Evolutionary conservation across 2,113 vertebrate genomes (phyloP).

Genomic region (Pampusana beccarii): DNA sequence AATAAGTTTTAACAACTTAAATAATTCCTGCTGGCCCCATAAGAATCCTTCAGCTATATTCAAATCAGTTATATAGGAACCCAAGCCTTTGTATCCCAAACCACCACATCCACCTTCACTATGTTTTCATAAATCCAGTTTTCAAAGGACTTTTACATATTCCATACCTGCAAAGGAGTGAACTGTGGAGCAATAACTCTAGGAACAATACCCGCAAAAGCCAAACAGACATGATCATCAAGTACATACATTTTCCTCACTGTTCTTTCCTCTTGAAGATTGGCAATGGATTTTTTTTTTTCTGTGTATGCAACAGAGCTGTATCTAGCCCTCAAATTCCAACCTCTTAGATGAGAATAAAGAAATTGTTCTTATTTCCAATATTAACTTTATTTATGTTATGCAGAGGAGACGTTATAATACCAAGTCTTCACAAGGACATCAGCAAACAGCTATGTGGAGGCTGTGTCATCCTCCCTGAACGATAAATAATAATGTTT

Average conservation of each 20-base stretch:
- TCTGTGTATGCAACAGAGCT: conserved; percentile 83
- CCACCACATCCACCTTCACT: background rate
- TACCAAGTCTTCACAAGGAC: background rate
- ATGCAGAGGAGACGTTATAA: background rate
- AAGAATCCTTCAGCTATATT: background rate
- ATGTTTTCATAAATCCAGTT: background rate
- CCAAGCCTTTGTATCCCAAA: background rate
- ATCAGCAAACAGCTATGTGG: background rate
- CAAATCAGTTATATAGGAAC: background rate
- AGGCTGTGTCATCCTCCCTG: background rate
- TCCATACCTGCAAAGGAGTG: background rate
- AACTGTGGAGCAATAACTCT: background rate
- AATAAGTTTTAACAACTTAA: background rate
- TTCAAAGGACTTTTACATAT: background rate
- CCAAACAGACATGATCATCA: conserved; percentile 86
- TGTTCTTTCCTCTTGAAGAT: conserved; percentile 86
- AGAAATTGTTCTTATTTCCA: background rate
- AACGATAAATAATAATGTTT: background rate
- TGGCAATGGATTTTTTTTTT: conserved; percentile 77
- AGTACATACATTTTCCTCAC: conserved; percentile 83
- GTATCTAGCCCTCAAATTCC: conserved; percentile 86
- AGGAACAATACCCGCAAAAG: conserved; percentile 79
- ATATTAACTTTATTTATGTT: background rate
- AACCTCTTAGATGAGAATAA: conserved; percentile 64
- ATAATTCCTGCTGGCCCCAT: background rate